Percentiles rank a stretch among this genome's conserved stretches.
phyloP scores from a whole-genome alignment of 2,113 vertebrate genomes.

The Cariama cristata region DNA sequence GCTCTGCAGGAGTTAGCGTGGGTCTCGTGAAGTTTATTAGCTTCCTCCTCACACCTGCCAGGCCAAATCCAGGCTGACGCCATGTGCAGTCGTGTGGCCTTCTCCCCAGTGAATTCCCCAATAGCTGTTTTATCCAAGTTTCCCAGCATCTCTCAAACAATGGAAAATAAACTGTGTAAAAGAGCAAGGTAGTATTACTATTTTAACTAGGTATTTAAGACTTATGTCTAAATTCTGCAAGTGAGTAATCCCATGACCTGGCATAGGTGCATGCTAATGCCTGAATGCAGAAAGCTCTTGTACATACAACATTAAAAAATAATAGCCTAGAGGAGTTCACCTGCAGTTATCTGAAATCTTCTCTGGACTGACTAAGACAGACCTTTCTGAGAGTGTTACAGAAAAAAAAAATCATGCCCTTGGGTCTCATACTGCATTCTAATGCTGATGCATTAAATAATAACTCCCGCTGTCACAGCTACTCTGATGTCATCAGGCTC shows the following conservation, averaged over 20 bases:
- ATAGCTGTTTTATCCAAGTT: neutral
- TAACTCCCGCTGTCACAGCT: neutral
- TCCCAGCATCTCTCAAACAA: neutral
- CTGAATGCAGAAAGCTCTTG: neutral
- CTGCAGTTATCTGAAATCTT: neutral
- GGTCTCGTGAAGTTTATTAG: neutral
- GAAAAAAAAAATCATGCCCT: neutral
- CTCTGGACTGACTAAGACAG: neutral
- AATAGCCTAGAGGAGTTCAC: neutral
- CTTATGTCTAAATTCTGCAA: neutral
- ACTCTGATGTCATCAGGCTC: constrained; percentile 57
- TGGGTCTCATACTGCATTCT: constrained; percentile 4
- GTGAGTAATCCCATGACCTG: neutral
- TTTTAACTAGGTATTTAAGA: neutral
- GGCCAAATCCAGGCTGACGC: neutral
- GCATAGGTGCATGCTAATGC: neutral
- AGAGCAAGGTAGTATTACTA: neutral
- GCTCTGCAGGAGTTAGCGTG: neutral
- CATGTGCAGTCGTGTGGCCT: neutral
- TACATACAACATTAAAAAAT: neutral
- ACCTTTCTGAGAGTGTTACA: neutral
- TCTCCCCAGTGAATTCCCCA: neutral
- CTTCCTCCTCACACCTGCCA: neutral
- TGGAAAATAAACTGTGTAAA: neutral
- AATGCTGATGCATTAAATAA: constrained; percentile 33